A percentile compares a stretch with the other conserved stretches of the same genome.
Evolutionary conservation across 2,888 invertebrate species (phyloP).

Genomic region (Poecilus cupreus): DNA sequence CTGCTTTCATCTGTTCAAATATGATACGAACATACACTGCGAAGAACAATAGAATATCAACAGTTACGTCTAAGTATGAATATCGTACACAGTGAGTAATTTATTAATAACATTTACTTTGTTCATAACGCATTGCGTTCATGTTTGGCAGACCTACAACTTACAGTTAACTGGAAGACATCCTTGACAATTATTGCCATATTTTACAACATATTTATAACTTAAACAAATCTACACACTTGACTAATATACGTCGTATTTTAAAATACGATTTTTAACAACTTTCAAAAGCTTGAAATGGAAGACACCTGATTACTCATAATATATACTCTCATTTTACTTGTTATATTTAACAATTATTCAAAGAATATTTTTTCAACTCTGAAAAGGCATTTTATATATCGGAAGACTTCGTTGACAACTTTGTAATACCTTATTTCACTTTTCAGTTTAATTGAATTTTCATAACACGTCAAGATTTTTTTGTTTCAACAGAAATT

Average conservation of each 20-base stretch:
- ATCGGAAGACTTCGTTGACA: conserved; percentile 65
- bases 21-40: conserved; percentile 30
- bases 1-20: background rate
- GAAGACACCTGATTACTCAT: conserved; percentile 64
- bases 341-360: conserved; percentile 55
- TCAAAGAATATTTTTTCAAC: conserved; percentile 56
- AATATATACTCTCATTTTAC: conserved; percentile 50
- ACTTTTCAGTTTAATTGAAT: conserved; percentile 15
- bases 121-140: conserved; percentile 37
- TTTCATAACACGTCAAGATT: conserved; percentile 29
- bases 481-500: conserved; percentile 23
- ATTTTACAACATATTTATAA: conserved; percentile 54
- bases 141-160: conserved; percentile 52
- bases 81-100: conserved; percentile 52
- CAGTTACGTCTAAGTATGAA: conserved; percentile 51
- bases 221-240: conserved; percentile 54
- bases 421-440: conserved; percentile 55
- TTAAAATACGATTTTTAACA: conserved; percentile 61
- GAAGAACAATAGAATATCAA: conserved; percentile 49
- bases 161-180: conserved; percentile 56
- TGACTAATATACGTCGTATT: conserved; percentile 53
- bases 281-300: conserved; percentile 62
- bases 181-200: conserved; percentile 55
- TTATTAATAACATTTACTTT: conserved; percentile 54
- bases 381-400: conserved; percentile 62